These are phyloP conservation scores for Acanthaster planci DNA, from an alignment of 35 echinoderm and acorn worm species.

Conservation along the genomic window DNA sequence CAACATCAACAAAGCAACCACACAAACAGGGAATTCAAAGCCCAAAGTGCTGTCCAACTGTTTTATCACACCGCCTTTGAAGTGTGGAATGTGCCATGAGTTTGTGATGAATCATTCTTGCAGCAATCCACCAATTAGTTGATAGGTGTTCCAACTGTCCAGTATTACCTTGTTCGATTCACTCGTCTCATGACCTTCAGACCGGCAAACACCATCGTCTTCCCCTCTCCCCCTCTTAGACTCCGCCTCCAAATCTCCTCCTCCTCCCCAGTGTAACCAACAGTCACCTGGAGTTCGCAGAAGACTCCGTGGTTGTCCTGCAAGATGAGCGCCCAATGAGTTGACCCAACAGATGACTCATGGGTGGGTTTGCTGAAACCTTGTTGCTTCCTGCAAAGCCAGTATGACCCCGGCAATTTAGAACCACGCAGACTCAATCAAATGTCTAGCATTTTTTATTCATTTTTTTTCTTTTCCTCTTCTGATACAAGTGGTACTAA, in stretches of 20 bases:
- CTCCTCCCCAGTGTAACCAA: slow-evolving; percentile 14
- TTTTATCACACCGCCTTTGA: no score
- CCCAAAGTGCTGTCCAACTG: no score
- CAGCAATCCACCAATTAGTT: no score
- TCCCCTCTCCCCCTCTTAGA: slow-evolving; percentile 40
- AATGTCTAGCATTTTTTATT: no score
- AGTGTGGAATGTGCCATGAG: no score
- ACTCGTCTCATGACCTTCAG: slow-evolving; percentile 45
- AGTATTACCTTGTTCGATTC: slow-evolving; percentile 33
- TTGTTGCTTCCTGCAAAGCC: neutral
- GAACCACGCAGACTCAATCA: no score
- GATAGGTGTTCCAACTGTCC: no score
- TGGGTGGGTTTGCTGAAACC: neutral
- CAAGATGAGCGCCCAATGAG: slow-evolving; percentile 37
- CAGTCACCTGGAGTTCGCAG: slow-evolving; percentile 55
- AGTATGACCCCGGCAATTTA: neutral
- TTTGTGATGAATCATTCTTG: no score
- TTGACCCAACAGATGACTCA: neutral
- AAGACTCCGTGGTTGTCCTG: slow-evolving; percentile 57
- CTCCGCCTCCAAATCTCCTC: slow-evolving; percentile 19
- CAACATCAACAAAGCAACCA: no score
- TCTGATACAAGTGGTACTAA: no score
- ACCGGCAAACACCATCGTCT: slow-evolving; percentile 30
- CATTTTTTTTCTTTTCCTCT: no score
- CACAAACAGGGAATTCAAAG: no score